Base-by-base conservation (phyloP, 2,113 vertebrate species). In the Perca fluviatilis region DNA sequence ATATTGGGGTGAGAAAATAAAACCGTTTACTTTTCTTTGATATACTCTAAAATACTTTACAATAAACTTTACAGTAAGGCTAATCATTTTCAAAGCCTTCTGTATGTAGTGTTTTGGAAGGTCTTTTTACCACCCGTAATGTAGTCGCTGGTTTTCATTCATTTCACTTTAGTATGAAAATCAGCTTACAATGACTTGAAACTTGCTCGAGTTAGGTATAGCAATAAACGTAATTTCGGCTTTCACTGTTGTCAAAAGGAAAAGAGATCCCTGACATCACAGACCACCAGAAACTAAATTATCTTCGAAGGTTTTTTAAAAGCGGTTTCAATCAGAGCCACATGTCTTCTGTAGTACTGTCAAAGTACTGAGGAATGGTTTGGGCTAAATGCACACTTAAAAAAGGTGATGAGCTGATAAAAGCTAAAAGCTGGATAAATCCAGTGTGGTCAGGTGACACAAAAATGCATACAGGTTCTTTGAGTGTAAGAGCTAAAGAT, bases 341-440 rank as follows among this genome's bases (percentile, higher is more conserved):
- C 9, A 46, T 36, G 8, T 25, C 62, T 14, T 67, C 25, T 61
- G 15, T 21, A 36, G 36, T 2, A 21, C 15, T 50, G 13, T 11
- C 1, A 23, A 10, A 30, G 21, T 21, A 18, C 16, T 43, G 10
- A n/a, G 9, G 23, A 73, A 30, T 25, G 14, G 30, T 36, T 23
- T 19, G 21, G 58, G 60, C 57, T 25, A 33, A 21, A 57, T 27
- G 49, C 19, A 69, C 53, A 60, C 3, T 56, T 50, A 4, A n/a
- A 60, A 60, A 53, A 56, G 13, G 33, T 66, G 61, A 77, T 0
- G 3, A 33, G 25, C 47, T 61, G n/a, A 43, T 60, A 57, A 70
- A 47, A 74, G 36, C 70, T 60, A 57, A 70, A 47, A 74, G 36
- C 70, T 6, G 25, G 46, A 46, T 16, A 9, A 43, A 53, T 47